Base-by-base conservation (phyloP, 2,113 vertebrate genomes). In the Cromileptes altivelis region DNA sequence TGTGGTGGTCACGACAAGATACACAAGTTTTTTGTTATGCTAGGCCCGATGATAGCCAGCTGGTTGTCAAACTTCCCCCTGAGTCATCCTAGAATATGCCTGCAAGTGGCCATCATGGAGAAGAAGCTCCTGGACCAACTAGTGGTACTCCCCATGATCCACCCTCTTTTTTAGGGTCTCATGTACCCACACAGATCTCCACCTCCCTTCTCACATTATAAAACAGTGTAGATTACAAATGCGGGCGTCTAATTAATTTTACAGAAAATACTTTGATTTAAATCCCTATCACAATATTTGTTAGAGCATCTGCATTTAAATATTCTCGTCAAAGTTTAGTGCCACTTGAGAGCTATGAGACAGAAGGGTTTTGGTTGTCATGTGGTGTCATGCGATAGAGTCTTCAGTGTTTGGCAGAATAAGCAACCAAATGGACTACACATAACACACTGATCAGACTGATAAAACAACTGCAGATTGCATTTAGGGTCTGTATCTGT, bases 401-500 rank as follows among this genome's bases (percentile, higher is more conserved):
- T 65, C 19, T 30, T 45, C 33, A 5, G 21, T 1, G 6, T 55
- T 49, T 56, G 37, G 27, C 4, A 63, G 52, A 61, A 40, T 11
- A 67, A 19, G 8, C 49, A 56, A 9, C 65, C 17, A 15, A 72
- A 78, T 45, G 30, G 56, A 70, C 53, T 23, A 40, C 45, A 64
- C 37, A 23, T 62, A 60, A 68, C 33, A 27, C n/a, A 30, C 0
- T 45, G 65, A 78, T 12, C 4, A n/a, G n/a, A 17, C 30, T 37
- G 68, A 76, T 64, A 58, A 55, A 55, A 33, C 40, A 49, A 12
- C 61, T 85, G 25, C 77, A 68, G 70, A 21, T 58, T 76, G 37
- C 17, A 33, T 62, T 45, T 50, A 21, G 19, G 25, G 12, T 47
- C 23, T 56, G 9, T 49, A 49, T 81, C 23, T 58, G 53, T 19